phyloP scores from a whole-genome alignment of 2,888 invertebrate species.

The Pelosia muscerda region DNA sequence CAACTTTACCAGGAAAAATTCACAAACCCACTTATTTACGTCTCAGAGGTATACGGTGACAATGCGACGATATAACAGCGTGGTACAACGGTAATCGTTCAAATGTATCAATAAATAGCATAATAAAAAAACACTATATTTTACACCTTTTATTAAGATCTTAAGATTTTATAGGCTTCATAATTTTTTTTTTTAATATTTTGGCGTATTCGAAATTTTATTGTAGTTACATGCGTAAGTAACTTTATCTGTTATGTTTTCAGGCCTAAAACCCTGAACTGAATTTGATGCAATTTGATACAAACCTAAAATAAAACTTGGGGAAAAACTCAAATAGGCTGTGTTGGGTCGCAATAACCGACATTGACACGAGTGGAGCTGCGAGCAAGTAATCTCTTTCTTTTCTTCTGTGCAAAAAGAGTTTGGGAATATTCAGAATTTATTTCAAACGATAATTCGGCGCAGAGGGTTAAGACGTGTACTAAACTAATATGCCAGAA shows the following conservation, averaged over 20 bases:
- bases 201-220: no score
- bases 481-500: conserved; percentile 68
- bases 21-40: conserved; percentile 81
- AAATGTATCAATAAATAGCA: conserved; percentile 42
- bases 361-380: no score
- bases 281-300: no score
- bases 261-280: no score
- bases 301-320: no score
- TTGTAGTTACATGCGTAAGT: conserved; percentile 31
- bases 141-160: no score
- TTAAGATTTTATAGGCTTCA: no score
- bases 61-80: conserved; percentile 59
- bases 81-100: conserved; percentile 35
- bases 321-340: no score
- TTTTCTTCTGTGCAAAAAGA: conserved; percentile 22
- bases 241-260: no score
- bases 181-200: no score
- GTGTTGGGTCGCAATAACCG: no score
- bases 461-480: conserved; percentile 43
- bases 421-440: conserved; percentile 29
- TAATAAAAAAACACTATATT: no score
- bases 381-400: not conserved
- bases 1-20: conserved; percentile 82
- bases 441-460: conserved; percentile 46
- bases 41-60: conserved; percentile 75